These are phyloP conservation scores for Melipona bicolor DNA, from an alignment of 2,888 invertebrate species.

Conservation along the genomic window DNA sequence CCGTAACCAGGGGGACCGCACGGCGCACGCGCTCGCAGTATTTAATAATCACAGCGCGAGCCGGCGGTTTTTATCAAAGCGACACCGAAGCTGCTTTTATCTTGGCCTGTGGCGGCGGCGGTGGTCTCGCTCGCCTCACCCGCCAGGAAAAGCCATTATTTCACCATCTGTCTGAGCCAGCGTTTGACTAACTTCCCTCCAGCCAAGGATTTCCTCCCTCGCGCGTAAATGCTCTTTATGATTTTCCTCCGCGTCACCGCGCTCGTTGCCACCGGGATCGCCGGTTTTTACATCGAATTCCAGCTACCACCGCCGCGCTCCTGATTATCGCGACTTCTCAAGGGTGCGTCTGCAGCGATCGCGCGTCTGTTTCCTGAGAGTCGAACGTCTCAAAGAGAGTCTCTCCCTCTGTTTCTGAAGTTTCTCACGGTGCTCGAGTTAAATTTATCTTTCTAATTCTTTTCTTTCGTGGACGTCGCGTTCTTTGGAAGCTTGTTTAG, in stretches of 20 bases:
- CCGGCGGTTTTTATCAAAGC: slow-evolving; percentile 31
- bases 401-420: background rate
- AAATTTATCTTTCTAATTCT: too few relatives aligned
- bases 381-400: too few relatives aligned
- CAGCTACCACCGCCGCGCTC: background rate
- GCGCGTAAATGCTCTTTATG: slow-evolving; percentile 28
- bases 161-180: slow-evolving; percentile 24
- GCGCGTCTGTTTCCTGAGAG: background rate
- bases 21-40: background rate
- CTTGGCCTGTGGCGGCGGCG: background rate
- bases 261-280: background rate
- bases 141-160: slow-evolving; percentile 46
- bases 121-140: slow-evolving; percentile 16
- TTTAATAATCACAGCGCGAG: slow-evolving; percentile 23
- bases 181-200: slow-evolving; percentile 39
- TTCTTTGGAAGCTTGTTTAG: too few relatives aligned
- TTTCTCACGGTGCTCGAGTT: background rate
- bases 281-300: background rate
- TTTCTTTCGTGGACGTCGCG: too few relatives aligned
- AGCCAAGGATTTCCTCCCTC: slow-evolving; percentile 10
- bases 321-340: background rate
- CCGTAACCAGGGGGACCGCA: background rate
- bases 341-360: background rate
- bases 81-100: slow-evolving; percentile 32
- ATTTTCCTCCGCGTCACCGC: background rate